Percentiles rank a stretch among this genome's conserved stretches.
Evolutionary conservation across 2,888 invertebrate species (phyloP).

Genomic region (Cyclophora punctaria): DNA sequence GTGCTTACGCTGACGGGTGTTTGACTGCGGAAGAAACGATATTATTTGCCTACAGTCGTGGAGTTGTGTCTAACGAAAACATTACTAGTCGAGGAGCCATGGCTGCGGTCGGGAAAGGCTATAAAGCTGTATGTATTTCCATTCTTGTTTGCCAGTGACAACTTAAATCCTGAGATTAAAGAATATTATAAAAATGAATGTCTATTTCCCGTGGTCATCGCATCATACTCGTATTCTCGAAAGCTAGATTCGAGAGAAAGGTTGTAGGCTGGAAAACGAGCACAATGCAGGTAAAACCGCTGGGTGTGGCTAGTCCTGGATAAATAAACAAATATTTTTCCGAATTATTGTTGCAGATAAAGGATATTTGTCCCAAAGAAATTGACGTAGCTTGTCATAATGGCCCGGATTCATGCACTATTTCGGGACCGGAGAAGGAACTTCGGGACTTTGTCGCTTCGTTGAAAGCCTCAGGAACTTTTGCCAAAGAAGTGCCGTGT

Average conservation of each 20-base stretch:
- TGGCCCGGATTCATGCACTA: constrained; percentile 82
- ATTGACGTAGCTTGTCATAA: constrained; percentile 85
- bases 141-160: too few relatives aligned
- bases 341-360: constrained; percentile 14
- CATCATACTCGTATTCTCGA: too few relatives aligned
- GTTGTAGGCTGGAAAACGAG: too few relatives aligned
- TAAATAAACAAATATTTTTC: too few relatives aligned
- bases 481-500: constrained; percentile 58
- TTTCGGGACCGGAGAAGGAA: constrained; percentile 80
- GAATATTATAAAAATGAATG: too few relatives aligned
- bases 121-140: constrained; percentile 43
- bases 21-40: constrained; percentile 87
- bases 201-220: too few relatives aligned
- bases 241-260: too few relatives aligned
- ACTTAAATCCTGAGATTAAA: too few relatives aligned
- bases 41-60: constrained; percentile 85
- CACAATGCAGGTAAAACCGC: too few relatives aligned
- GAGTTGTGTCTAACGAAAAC: constrained; percentile 78
- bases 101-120: constrained; percentile 85
- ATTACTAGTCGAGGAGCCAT: constrained; percentile 81
- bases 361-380: constrained; percentile 44
- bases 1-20: constrained; percentile 92
- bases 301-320: too few relatives aligned
- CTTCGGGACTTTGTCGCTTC: constrained; percentile 72
- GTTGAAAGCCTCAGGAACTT: constrained; percentile 36